phyloP scores from a whole-genome alignment of 2,888 invertebrate genomes.

The Unio delphinus region DNA sequence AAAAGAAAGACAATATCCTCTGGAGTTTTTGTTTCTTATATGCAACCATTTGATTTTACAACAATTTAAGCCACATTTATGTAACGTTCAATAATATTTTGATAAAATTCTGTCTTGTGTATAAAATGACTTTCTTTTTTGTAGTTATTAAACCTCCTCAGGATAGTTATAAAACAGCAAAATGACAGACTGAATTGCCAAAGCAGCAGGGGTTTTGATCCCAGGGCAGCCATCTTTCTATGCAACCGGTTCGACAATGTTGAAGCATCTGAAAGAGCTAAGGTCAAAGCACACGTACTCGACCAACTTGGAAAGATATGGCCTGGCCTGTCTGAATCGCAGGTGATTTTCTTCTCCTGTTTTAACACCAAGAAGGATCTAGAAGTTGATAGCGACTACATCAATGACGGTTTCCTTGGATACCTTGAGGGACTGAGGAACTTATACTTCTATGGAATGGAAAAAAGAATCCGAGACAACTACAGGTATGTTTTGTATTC shows the following conservation, averaged over 20 bases:
- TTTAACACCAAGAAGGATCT: conserved; percentile 33
- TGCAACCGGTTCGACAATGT: conserved; percentile 65
- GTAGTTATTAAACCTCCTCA: conserved; percentile 51
- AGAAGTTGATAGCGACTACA: conserved; percentile 40
- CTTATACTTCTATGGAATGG: conserved; percentile 42
- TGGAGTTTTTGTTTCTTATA: no score
- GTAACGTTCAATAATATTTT: background rate
- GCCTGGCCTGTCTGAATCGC: conserved; percentile 47
- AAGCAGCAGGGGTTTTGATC: conserved; percentile 38
- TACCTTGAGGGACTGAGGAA: conserved; percentile 51
- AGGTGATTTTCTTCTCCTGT: conserved; percentile 53
- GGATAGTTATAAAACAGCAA: conserved; percentile 49
- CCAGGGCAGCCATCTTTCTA: conserved; percentile 60
- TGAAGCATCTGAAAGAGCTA: conserved; percentile 28
- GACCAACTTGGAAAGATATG: conserved; percentile 41
- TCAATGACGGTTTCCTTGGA: conserved; percentile 43
- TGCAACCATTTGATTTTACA: no score
- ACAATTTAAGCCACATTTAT: background rate
- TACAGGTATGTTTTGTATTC: conserved; percentile 44
- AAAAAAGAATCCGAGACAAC: conserved; percentile 44
- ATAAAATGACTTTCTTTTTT: conserved; percentile 2
- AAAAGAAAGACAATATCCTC: no score
- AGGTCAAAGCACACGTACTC: conserved; percentile 43
- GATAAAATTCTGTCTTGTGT: background rate
- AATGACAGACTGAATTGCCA: conserved; percentile 25